Evolutionary conservation across 2,113 vertebrate species (phyloP).

Genomic region (Malurus melanocephalus): DNA sequence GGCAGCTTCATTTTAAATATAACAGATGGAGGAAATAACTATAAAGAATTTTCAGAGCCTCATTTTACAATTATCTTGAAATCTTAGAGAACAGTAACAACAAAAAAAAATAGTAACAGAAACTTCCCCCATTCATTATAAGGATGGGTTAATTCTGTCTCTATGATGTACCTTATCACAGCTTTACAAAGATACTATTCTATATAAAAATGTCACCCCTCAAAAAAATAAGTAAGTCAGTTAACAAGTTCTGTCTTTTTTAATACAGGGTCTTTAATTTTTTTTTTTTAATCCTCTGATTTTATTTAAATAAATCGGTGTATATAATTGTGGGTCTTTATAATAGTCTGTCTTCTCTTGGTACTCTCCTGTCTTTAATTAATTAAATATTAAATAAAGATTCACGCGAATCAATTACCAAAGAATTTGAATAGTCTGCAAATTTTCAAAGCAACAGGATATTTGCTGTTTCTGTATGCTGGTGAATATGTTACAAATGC

Average conservation of each 20-base stretch:
- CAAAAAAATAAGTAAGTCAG: not conserved
- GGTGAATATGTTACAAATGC: not conserved
- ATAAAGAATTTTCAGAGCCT: not conserved
- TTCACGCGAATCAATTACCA: not conserved
- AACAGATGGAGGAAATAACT: not conserved
- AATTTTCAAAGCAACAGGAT: not conserved
- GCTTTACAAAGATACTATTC: not conserved
- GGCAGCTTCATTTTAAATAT: not conserved
- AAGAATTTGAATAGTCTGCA: not conserved
- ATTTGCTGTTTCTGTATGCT: not conserved
- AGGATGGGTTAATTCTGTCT: not conserved
- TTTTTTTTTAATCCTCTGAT: not conserved
- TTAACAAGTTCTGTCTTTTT: not conserved
- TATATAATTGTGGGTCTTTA: not conserved
- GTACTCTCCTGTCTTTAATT: not conserved
- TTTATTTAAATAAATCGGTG: not conserved
- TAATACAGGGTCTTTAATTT: not conserved
- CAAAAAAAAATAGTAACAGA: not conserved
- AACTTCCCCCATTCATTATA: not conserved
- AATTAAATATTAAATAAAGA: not conserved
- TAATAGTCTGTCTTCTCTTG: not conserved
- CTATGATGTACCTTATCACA: not conserved
- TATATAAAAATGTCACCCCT: not conserved
- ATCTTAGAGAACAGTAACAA: not conserved
- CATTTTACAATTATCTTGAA: not conserved